Evolutionary conservation across 2,797 vertebrate species (phyloP), one percentile per base, ranked within the genome.

Genomic region (Chaenodraco wilsoni): DNA sequence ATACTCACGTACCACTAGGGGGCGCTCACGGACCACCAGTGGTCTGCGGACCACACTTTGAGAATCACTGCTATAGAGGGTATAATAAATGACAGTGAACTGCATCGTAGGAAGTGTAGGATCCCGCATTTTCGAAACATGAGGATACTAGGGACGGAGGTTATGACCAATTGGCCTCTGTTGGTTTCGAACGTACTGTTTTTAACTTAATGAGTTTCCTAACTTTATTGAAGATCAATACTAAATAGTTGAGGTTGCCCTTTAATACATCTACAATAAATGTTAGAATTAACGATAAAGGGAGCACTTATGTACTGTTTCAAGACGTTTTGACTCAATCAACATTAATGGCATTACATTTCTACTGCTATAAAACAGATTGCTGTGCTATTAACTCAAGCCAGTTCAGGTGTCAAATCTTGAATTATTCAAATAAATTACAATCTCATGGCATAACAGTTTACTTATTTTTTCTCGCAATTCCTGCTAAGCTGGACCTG

Each of bases 401-500:
- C 33, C n/a, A 52, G 27, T 52, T 57, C 31, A 60, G 4, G n/a
- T 9, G 19, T 23, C 8, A 19, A 48, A 7, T 50, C 21, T 51
- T 21, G 14, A 58, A 43, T 43, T 52, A 57, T 10, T 48, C n/a
- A 58, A 41, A 45, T 9, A 48, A 14, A 4, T 11, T 9, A 1
- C 12, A 1, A n/a, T 14, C 16, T 43, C n/a, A 23, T 44, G n/a
- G 3, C 40, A 41, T 40, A 59, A 69, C n/a, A 27, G 9, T 37
- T 43, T 9, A 0, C 33, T 37, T 37, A 0, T 67, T 73, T 74
- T 15, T 21, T 27, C 33, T 65, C 71, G 9, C 3, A 1, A 3
- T 55, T 56, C 74, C 44, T 82, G 15, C 48, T 27, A 63, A 95
- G 95, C 73, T 93, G 79, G 87, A 91, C 69, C 81, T 92, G 62